Evolutionary conservation across 2,888 invertebrate species (phyloP), one percentile per base, ranked within the genome.

Genomic region (Steinernema carpocapsae): DNA sequence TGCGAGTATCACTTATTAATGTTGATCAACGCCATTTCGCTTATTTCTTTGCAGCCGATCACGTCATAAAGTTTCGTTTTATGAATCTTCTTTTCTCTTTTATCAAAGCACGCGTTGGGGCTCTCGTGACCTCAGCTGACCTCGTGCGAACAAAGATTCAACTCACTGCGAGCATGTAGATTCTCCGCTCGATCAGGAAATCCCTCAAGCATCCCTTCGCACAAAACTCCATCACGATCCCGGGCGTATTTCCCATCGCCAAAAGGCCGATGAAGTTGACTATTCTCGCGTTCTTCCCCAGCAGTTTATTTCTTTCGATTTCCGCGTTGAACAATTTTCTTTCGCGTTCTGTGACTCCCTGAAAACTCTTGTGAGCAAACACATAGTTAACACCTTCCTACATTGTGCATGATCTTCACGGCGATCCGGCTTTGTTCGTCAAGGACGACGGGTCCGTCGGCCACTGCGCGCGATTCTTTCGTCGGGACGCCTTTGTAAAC

Each of bases 361-460:
- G 17, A 19, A 72, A 72, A 1, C n/a, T n/a, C n/a, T n/a, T n/a
- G n/a, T n/a, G n/a, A n/a, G n/a, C n/a, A n/a, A n/a, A n/a, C n/a
- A n/a, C n/a, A n/a, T 17, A 32, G 22, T 59, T 6, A 22, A 46
- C 10, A 14, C 4, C 56, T 17, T 19, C 73, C 22, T 29, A 73
- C 73, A 17, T 74, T 74, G 45, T 74, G 70, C 71, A 74, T 48
- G 42, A 70, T 74, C 37, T 74, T 74, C 22, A 74, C 46, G 17
- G 74, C 74, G 0, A 74, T 56, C 17, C 70, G 71, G 42, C 70
- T 24, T 14, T 37, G 48, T 7, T 71, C 74, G 52, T 74, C 74
- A 7, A 74, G 71, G 24, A 74, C 74, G 0, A 74, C 74, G n/a
- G 74, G 74, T 14, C 74, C 74, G 29, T 74, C 70, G 45, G 74